A percentile compares a stretch with the other conserved stretches of the same genome.
These are phyloP conservation scores for Siphlonurus alternatus DNA, from an alignment of 2,888 invertebrate genomes.

Conservation along the genomic window DNA sequence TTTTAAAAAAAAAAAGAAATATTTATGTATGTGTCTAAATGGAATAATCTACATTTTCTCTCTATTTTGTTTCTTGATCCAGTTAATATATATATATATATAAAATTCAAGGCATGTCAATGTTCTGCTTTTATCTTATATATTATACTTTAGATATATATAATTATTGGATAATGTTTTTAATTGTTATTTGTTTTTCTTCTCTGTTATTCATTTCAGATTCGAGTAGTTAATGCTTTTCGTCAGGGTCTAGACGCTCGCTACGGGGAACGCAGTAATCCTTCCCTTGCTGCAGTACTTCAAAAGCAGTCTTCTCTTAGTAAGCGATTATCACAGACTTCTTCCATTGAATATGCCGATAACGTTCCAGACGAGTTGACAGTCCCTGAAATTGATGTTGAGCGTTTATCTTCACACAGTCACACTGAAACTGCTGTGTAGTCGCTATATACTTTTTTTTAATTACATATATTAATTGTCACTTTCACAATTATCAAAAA, in stretches of 20 bases:
- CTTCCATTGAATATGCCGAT: constrained; percentile 84
- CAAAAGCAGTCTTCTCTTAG: constrained; percentile 85
- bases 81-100: too few species aligned
- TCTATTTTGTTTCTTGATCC: too few species aligned
- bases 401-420: constrained; percentile 80
- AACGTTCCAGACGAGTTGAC: constrained; percentile 74
- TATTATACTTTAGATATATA: constrained; percentile 7
- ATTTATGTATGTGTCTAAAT: too few species aligned
- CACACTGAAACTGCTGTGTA: constrained; percentile 92
- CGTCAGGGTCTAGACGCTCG: constrained; percentile 97
- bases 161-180: constrained; percentile 3
- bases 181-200: constrained; percentile 6
- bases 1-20: too few species aligned
- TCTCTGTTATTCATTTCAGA: constrained; percentile 48
- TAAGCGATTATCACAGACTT: constrained; percentile 81
- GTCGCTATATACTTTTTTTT: neutral
- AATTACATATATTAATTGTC: neutral
- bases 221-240: constrained; percentile 99
- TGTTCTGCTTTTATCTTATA: constrained; percentile 7
- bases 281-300: constrained; percentile 81
- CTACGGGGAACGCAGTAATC: constrained; percentile 80
- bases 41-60: too few species aligned
- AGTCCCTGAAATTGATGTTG: constrained; percentile 83
- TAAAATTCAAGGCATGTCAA: constrained; percentile 8
- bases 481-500: too few species aligned